phyloP scores from a whole-genome alignment of 2,888 invertebrate genomes.

The Chrysodeixis includens region DNA sequence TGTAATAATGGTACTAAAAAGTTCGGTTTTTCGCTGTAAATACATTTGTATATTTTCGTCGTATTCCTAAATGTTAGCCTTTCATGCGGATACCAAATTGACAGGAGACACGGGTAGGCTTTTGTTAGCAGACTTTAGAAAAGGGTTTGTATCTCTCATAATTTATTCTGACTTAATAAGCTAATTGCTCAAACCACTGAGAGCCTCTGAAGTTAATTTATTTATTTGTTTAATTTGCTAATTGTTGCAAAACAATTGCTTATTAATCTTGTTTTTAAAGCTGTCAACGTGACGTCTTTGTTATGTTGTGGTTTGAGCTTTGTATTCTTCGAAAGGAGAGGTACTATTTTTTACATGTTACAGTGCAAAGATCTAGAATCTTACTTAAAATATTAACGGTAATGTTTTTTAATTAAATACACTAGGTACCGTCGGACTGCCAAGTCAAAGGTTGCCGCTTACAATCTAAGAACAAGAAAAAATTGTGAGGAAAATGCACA shows the following conservation, averaged over 20 bases:
- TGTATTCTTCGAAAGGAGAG: no score
- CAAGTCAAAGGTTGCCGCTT: no score
- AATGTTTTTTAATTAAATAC: no score
- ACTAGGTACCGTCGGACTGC: no score
- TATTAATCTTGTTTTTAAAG: background rate
- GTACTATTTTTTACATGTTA: no score
- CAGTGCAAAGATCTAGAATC: no score
- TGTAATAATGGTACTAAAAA: no score
- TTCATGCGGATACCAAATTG: constrained; percentile 16
- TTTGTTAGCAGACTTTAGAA: constrained; percentile 24
- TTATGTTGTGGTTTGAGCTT: background rate
- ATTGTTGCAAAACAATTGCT: background rate
- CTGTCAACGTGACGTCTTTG: background rate
- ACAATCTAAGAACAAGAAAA: no score
- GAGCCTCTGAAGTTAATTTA: constrained; percentile 19
- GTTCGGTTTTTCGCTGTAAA: no score
- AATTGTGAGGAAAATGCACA: no score
- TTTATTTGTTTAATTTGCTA: constrained; percentile 15
- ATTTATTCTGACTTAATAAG: constrained; percentile 41
- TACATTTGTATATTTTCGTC: background rate
- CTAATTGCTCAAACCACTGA: constrained; percentile 38
- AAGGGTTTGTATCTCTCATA: constrained; percentile 6
- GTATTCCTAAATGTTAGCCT: constrained; percentile 13
- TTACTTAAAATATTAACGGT: no score
- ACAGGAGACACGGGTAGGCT: constrained; percentile 26